Conservation (phyloP, 2,113 vertebrate species). For the Fulica atra region DNA sequence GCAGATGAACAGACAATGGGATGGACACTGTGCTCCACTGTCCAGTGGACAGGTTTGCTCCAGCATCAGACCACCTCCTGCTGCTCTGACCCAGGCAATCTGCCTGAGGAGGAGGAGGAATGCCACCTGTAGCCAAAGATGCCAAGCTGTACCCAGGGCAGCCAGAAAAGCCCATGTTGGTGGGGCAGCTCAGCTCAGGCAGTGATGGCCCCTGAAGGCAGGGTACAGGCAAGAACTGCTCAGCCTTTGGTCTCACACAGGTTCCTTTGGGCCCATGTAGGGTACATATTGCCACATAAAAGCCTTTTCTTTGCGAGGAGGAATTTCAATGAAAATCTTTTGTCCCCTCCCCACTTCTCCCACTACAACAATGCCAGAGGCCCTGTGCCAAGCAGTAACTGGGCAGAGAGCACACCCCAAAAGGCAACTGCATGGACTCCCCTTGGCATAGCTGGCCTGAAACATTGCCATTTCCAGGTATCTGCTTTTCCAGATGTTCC, state of each 20-base stretch:
- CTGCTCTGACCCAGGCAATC: not conserved
- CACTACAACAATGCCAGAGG: not conserved
- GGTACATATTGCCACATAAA: not conserved
- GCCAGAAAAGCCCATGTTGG: not conserved
- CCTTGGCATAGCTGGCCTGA: not conserved
- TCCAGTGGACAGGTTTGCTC: not conserved
- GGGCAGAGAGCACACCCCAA: not conserved
- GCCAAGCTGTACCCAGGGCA: not conserved
- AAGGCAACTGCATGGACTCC: not conserved
- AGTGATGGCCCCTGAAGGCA: not conserved
- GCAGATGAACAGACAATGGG: not conserved
- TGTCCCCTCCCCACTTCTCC: not conserved
- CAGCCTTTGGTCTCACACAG: not conserved
- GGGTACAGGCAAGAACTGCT: not conserved
- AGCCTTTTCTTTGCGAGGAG: not conserved
- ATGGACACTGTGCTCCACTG: not conserved
- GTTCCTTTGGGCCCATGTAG: not conserved
- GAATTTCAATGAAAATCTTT: too few relatives aligned
- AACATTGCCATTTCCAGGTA: not conserved
- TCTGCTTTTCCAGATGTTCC: not conserved
- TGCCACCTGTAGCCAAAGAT: fast-evolving
- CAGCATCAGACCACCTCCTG: not conserved
- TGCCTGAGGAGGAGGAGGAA: not conserved
- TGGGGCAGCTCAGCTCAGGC: not conserved
- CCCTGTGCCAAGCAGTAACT: not conserved